phyloP scores from a whole-genome alignment of 2,797 vertebrate species.

The Gila robusta region DNA sequence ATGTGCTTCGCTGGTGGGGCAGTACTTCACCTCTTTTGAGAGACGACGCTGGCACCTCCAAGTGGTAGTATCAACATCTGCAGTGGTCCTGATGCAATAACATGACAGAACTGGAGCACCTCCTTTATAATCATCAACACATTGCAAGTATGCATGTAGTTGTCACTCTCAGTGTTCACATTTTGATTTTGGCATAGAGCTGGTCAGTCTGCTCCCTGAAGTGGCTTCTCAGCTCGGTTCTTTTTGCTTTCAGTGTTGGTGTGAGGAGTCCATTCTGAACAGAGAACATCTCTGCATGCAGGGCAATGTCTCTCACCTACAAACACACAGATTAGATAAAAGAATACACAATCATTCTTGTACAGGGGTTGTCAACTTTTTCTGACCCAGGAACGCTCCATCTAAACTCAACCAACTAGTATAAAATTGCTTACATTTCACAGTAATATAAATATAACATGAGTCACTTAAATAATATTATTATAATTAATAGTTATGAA shows the following conservation, averaged over 20 bases:
- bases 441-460: not conserved
- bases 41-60: not conserved
- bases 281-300: constrained; percentile 90
- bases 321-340: constrained; percentile 1
- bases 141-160: not conserved
- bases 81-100: not conserved
- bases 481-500: not conserved
- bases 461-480: not conserved
- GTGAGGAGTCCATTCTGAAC: constrained; percentile 93
- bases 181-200: constrained; percentile 91
- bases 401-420: not conserved
- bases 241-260: constrained; percentile 94
- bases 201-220: constrained; percentile 90
- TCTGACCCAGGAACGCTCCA: not conserved
- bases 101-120: not conserved
- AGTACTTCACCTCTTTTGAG: not conserved
- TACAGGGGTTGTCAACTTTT: not conserved
- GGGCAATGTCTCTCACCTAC: constrained; percentile 89
- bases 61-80: not conserved
- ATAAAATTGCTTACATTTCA: not conserved
- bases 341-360: not conserved
- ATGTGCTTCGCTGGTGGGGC: not conserved
- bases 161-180: constrained; percentile 73
- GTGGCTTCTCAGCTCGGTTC: constrained; percentile 83
- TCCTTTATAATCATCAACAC: not conserved